These are phyloP conservation scores for Hoplodrina ambigua DNA, from an alignment of 2,888 invertebrate species.

Conservation along the genomic window DNA sequence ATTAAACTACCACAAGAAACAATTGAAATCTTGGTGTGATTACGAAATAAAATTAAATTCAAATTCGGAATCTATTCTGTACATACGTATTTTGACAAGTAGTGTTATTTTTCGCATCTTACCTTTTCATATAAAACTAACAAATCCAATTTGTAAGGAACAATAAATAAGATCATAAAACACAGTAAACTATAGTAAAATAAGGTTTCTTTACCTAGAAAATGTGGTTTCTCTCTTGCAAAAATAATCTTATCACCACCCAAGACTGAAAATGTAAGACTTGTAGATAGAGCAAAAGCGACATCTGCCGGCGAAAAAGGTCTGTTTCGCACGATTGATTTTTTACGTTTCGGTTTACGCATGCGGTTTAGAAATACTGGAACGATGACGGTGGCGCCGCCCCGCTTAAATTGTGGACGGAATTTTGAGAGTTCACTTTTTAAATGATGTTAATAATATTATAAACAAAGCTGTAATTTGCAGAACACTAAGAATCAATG, in stretches of 20 bases:
- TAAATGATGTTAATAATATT: too few relatives aligned
- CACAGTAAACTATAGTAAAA: slow-evolving; percentile 32
- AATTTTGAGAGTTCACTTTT: not conserved
- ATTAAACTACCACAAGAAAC: slow-evolving; percentile 9
- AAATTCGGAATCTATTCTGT: slow-evolving; percentile 43
- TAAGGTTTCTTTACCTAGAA: slow-evolving; percentile 67
- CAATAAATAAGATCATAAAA: slow-evolving; percentile 38
- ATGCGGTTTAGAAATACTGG: slow-evolving; percentile 1
- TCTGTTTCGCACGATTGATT: slow-evolving; percentile 36
- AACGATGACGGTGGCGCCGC: slow-evolving; percentile 10
- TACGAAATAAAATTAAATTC: slow-evolving; percentile 24
- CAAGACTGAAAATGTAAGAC: slow-evolving; percentile 61
- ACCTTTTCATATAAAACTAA: slow-evolving; percentile 27
- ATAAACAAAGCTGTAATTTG: too few relatives aligned
- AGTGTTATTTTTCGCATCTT: slow-evolving; percentile 41
- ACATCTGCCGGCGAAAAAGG: slow-evolving; percentile 58
- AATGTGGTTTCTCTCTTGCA: slow-evolving; percentile 61
- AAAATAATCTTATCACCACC: slow-evolving; percentile 68
- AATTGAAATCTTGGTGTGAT: slow-evolving; percentile 9
- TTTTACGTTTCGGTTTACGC: slow-evolving; percentile 60
- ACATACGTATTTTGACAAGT: slow-evolving; percentile 48
- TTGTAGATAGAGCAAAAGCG: slow-evolving; percentile 45
- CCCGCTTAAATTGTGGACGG: not conserved
- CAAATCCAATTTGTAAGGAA: slow-evolving; percentile 22
- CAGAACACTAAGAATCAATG: too few relatives aligned